phyloP scores from a whole-genome alignment of 2,113 vertebrate species.

The Probosciger aterrimus region DNA sequence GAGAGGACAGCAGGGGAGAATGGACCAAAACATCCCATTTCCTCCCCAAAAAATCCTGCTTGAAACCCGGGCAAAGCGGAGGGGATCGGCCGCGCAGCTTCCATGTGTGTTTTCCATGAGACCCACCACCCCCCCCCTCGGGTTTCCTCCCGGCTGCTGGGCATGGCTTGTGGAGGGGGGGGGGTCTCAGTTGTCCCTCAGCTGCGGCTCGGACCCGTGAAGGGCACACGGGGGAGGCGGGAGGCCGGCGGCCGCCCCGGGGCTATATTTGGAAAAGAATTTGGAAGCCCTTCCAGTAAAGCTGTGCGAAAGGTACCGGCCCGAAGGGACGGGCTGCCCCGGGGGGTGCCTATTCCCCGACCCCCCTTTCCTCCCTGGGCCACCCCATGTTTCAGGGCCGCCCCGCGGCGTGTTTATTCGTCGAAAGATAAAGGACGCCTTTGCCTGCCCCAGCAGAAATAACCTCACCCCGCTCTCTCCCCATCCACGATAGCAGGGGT shows the following conservation, averaged over 20 bases:
- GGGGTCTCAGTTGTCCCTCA: background rate
- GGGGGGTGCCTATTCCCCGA: background rate
- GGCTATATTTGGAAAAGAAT: slow-evolving; percentile 76
- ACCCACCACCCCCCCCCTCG: rapidly evolving
- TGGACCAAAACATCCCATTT: background rate
- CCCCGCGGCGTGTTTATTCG: background rate
- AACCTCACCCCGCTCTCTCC: background rate
- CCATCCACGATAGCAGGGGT: background rate
- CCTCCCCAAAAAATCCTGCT: rapidly evolving
- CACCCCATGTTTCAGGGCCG: background rate
- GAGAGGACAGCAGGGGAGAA: background rate
- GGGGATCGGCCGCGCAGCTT: background rate
- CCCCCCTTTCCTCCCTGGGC: background rate
- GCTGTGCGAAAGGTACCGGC: slow-evolving; percentile 41
- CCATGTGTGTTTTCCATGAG: background rate
- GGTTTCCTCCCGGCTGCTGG: background rate
- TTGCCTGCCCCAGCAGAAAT: background rate
- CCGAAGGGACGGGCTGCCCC: background rate
- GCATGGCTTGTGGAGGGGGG: background rate
- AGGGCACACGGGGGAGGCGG: background rate
- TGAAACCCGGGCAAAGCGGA: rapidly evolving
- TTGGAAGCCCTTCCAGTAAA: slow-evolving; percentile 57
- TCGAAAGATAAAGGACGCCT: background rate
- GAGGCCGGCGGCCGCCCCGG: background rate
- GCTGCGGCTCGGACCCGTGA: background rate